A percentile compares a stretch with the other conserved stretches of the same genome.
Conservation (phyloP, 2,797 vertebrate genomes). For the Hoplostethus atlanticus region DNA sequence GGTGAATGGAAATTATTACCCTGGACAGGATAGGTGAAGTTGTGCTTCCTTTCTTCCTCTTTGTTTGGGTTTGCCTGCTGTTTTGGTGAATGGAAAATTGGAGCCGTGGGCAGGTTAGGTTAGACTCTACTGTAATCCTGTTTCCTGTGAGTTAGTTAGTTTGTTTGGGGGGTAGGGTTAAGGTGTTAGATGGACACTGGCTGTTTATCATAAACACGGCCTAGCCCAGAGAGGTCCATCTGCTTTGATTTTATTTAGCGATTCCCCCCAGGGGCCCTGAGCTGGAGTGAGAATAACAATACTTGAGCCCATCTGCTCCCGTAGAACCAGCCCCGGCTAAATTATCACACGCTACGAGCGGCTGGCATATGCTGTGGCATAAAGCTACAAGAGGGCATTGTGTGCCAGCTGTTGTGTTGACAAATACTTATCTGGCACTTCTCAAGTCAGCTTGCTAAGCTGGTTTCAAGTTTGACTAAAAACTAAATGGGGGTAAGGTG, state of each 20-base stretch:
- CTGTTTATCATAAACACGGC: constrained; percentile 93
- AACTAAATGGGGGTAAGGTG: constrained; percentile 75
- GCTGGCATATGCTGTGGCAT: constrained; percentile 97
- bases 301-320: constrained; percentile 96
- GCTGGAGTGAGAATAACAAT: constrained; percentile 96
- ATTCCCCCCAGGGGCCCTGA: constrained; percentile 91
- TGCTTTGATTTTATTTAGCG: constrained; percentile 98
- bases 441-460: constrained; percentile 92
- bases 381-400: constrained; percentile 97
- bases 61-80: constrained; percentile 70
- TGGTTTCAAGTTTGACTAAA: constrained; percentile 85
- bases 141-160: constrained; percentile 40
- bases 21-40: constrained; percentile 11
- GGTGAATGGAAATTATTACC: constrained; percentile 33
- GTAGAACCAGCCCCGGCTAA: constrained; percentile 91
- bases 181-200: constrained; percentile 80
- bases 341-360: constrained; percentile 95
- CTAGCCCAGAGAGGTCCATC: constrained; percentile 93
- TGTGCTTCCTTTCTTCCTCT: constrained; percentile 45
- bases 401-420: constrained; percentile 96
- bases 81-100: constrained; percentile 39
- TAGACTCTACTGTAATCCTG: constrained; percentile 54
- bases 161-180: constrained; percentile 66
- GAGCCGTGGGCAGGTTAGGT: constrained; percentile 49
- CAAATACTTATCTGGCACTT: constrained; percentile 96